Evolutionary conservation across 1,140 invertebrate genomes (phyloP).

Genomic region (Eufriesea mexicana): DNA sequence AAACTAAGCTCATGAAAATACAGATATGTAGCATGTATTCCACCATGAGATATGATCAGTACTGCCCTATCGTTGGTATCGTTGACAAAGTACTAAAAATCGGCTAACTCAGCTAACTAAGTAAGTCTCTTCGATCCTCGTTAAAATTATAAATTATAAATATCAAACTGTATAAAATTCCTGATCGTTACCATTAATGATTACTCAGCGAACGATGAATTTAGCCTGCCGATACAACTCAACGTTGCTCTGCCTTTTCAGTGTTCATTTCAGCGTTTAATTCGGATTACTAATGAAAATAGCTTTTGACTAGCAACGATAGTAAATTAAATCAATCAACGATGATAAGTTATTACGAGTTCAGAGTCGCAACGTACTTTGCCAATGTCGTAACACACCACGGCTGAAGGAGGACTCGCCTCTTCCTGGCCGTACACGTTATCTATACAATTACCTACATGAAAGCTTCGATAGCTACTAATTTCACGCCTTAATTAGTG

Average conservation of each 20-base stretch:
- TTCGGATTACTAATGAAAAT: background rate
- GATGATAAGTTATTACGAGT: conserved; percentile 24
- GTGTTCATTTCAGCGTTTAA: background rate
- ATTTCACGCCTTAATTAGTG: conserved; percentile 73
- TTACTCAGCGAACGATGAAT: conserved; percentile 4
- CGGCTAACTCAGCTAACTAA: conserved; percentile 26
- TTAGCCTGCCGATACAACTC: background rate
- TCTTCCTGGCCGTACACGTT: conserved; percentile 22
- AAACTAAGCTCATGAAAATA: conserved; percentile 80
- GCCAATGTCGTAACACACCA: conserved; percentile 28
- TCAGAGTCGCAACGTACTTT: conserved; percentile 43
- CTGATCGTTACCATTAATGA: conserved; percentile 1
- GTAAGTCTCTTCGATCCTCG: background rate
- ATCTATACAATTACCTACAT: conserved; percentile 65
- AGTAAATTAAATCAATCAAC: conserved; percentile 2
- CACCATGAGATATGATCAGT: conserved; percentile 48
- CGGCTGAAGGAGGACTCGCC: background rate
- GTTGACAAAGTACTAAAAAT: conserved; percentile 53
- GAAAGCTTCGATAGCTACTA: conserved; percentile 73
- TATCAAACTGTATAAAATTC: conserved; percentile 52
- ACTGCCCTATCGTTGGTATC: conserved; percentile 40
- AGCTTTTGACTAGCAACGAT: background rate
- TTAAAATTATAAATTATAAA: conserved; percentile 38
- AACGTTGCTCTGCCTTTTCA: background rate
- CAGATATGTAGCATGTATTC: conserved; percentile 76